Evolutionary conservation across 2,113 vertebrate species (phyloP), one percentile per base, ranked within the genome.

Genomic region (Uria aalge): DNA sequence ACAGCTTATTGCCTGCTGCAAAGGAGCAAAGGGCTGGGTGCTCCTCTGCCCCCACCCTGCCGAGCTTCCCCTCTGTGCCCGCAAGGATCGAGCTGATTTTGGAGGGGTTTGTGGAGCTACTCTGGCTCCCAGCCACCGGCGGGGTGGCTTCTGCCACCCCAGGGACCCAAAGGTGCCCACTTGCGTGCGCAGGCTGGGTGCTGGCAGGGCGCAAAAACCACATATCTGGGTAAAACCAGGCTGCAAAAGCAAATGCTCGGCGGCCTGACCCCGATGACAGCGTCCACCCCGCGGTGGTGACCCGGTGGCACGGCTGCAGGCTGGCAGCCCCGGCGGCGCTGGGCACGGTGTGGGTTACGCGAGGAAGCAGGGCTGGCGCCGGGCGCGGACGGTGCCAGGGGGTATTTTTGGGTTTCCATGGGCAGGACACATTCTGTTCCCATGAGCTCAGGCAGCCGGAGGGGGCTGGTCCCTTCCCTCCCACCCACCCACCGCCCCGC

Each of bases 361-460:
- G 8, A 48, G 48, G 55, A 40, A 83, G 53, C 30, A 5, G 71
- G 32, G 45, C 43, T 80, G 79, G 55, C 8, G 8, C 53, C 6
- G 6, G 59, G 62, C 6, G 3, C 40, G 17, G 50, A 21, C 4
- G 57, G 69, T 76, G 75, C 86, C 56, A 15, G 64, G 56, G 79
- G 55, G 56, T 88, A 85, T 94, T 95, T 81, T 81, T 68, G 64
- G 60, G 83, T 52, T 84, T 84, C 40, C 36, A 18, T 1, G 34
- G 62, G 47, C 38, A 72, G 72, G 56, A 77, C 73, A 88, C 94
- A 93, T 94, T 94, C 94, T 60, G 85, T 93, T 90, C 94, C 85
- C 56, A 8, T 94, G 92, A 90, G 69, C 68, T 89, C 41, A 90
- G 38, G 41, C 74, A 50, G 43, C 1, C 1, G n/a, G 15, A 1